phyloP scores from a whole-genome alignment of 2,888 invertebrate species.

The Melitaea athalia region DNA sequence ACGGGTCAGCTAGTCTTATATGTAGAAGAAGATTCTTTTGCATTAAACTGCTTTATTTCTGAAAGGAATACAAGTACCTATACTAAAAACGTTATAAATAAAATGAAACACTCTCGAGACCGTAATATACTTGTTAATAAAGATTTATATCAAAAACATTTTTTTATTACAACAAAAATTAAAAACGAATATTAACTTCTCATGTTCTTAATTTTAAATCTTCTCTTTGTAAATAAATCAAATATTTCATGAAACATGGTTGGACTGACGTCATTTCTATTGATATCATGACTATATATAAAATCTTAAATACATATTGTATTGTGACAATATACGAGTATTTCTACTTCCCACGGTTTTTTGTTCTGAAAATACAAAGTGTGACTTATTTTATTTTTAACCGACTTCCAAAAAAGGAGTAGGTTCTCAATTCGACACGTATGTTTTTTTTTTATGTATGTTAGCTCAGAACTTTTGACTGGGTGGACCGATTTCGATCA shows the following conservation, averaged over 20 bases:
- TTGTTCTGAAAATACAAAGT: neutral
- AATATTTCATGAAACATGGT: neutral
- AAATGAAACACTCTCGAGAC: no score
- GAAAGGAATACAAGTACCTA: no score
- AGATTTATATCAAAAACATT: neutral
- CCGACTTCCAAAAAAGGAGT: neutral
- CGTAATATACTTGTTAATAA: neutral
- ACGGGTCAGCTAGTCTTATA: no score
- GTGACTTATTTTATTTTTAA: constrained; percentile 2
- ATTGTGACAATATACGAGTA: neutral
- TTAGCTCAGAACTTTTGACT: no score
- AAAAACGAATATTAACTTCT: no score
- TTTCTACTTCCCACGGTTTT: neutral
- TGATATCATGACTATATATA: neutral
- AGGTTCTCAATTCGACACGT: no score
- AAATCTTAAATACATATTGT: constrained; percentile 1
- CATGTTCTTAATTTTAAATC: neutral
- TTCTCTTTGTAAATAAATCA: neutral
- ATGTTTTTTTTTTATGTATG: no score
- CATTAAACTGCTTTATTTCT: no score
- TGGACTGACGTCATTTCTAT: neutral
- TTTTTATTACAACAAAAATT: neutral
- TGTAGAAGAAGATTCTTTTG: no score
- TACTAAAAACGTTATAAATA: no score
- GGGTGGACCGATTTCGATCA: no score